phyloP scores from a whole-genome alignment of 2,888 invertebrate genomes.

The Ormia ochracea region DNA sequence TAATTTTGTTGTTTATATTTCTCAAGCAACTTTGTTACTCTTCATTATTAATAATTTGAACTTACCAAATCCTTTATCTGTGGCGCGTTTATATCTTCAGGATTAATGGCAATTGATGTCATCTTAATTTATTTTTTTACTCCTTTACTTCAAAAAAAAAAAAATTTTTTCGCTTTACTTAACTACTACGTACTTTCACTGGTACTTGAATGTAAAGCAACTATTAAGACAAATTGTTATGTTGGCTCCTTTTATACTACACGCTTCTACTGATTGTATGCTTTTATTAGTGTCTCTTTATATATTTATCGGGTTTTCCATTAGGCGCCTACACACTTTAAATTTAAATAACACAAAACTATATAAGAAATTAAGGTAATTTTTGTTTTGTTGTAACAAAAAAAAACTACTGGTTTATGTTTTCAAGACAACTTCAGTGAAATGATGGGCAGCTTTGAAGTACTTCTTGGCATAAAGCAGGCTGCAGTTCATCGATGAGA shows the following conservation, averaged over 20 bases:
- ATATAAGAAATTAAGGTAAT: no score
- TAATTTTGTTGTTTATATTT: neutral
- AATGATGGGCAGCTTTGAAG: no score
- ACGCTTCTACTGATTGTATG: constrained; percentile 8
- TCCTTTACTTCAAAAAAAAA: neutral
- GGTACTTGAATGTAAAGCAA: constrained; percentile 32
- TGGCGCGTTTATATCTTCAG: constrained; percentile 67
- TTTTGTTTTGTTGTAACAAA: no score
- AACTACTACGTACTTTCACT: neutral
- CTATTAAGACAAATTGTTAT: constrained; percentile 41
- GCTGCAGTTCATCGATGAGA: no score
- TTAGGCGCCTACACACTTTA: constrained; percentile 41
- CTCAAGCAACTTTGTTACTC: neutral
- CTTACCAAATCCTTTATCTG: constrained; percentile 73
- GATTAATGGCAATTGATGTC: constrained; percentile 71
- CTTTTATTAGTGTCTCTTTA: constrained; percentile 32
- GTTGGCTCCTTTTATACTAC: constrained; percentile 47
- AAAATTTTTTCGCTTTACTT: constrained; percentile 1
- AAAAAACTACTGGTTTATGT: no score
- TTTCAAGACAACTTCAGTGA: no score
- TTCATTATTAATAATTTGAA: neutral
- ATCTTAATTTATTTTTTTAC: constrained; percentile 61
- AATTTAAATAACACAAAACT: constrained; percentile 23
- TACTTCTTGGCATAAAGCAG: no score
- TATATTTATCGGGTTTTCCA: constrained; percentile 20